These are phyloP conservation scores for Chlorospingus semifuscus DNA, from an alignment of 2,797 vertebrate species.

Conservation along the genomic window DNA sequence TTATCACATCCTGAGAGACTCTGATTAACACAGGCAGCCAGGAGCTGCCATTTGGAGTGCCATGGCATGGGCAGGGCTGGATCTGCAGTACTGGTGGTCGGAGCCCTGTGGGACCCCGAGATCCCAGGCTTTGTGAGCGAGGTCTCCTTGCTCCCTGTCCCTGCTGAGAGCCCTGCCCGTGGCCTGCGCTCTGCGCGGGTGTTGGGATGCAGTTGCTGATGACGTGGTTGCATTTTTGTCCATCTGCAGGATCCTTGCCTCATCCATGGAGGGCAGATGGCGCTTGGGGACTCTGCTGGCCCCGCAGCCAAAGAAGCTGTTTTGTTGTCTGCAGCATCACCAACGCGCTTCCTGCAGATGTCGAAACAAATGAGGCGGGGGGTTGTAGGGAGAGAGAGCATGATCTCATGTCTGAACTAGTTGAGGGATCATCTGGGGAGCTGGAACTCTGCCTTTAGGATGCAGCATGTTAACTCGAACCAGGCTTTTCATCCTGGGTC, in stretches of 20 bases:
- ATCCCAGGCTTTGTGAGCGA: accelerated
- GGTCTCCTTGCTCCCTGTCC: neutral
- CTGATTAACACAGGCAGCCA: neutral
- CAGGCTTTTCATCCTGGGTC: neutral
- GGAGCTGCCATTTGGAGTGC: neutral
- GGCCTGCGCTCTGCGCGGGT: accelerated
- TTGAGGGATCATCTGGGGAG: neutral
- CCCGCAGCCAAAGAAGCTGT: neutral
- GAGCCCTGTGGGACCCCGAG: accelerated
- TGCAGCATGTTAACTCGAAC: neutral
- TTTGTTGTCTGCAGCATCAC: neutral
- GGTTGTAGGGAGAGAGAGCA: neutral
- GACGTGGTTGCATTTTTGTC: neutral
- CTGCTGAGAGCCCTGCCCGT: neutral
- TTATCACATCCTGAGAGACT: neutral
- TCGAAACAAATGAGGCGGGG: neutral
- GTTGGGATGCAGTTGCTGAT: neutral
- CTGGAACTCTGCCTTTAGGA: neutral
- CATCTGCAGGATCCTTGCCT: neutral
- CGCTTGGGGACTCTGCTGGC: neutral
- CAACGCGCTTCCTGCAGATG: neutral
- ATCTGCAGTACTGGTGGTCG: neutral
- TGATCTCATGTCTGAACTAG: neutral
- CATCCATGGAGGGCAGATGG: neutral
- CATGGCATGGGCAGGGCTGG: neutral